Evolutionary conservation across 1,140 invertebrate species (phyloP).

Genomic region (Thrips palmi): DNA sequence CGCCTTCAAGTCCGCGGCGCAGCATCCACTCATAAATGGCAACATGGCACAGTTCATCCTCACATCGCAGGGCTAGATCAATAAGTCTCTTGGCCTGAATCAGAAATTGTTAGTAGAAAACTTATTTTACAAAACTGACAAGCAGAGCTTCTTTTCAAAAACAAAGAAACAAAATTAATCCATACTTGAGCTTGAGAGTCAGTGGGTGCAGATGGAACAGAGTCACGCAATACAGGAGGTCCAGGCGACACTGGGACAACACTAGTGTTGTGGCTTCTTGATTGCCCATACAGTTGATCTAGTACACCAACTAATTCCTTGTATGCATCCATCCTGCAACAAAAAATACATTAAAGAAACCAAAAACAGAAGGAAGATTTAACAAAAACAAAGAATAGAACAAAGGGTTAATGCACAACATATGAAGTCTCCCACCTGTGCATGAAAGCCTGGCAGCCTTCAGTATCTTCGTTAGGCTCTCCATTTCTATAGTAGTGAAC

Average conservation of each 20-base stretch:
- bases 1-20: conserved; percentile 49
- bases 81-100: conserved; percentile 11
- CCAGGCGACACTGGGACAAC: conserved; percentile 26
- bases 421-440: conserved; percentile 29
- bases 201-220: background rate
- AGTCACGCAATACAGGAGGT: conserved; percentile 19
- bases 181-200: background rate
- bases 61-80: conserved; percentile 13
- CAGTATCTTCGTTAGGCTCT: conserved; percentile 58
- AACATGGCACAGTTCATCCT: conserved; percentile 77
- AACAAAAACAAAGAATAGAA: conserved; percentile 4
- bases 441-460: conserved; percentile 48
- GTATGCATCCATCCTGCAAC: conserved; percentile 65
- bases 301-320: conserved; percentile 66
- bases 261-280: no score
- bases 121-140: background rate
- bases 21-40: conserved; percentile 90
- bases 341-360: conserved; percentile 14
- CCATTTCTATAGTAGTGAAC: conserved; percentile 75
- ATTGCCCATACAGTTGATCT: conserved; percentile 58
- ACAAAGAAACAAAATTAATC: no score
- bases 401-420: background rate
- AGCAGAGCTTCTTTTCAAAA: background rate
- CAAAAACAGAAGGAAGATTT: conserved; percentile 7
- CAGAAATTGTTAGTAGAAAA: background rate